Percentiles rank a stretch among this genome's conserved stretches.
Conservation (phyloP, 2,797 vertebrate genomes). For the Tangara arthus region DNA sequence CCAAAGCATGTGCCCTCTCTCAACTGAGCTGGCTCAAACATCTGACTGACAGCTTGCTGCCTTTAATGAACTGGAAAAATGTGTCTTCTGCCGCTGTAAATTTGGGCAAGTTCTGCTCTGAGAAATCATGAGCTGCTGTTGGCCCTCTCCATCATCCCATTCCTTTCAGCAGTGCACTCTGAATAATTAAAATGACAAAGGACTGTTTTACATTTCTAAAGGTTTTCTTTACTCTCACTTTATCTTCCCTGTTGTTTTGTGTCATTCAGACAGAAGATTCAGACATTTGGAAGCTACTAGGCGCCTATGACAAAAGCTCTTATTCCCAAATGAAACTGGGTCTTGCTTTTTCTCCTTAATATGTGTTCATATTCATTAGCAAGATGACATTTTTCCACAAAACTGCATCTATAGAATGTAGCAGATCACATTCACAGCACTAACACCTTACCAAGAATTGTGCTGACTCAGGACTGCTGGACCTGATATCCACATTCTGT, state of each 20-base stretch:
- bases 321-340: background rate
- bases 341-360: background rate
- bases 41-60: constrained; percentile 52
- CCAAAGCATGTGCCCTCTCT: constrained; percentile 38
- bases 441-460: background rate
- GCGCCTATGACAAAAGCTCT: background rate
- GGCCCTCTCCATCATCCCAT: background rate
- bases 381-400: background rate
- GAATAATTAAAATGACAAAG: background rate
- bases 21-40: background rate
- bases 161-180: background rate
- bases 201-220: background rate
- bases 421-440: background rate
- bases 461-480: background rate
- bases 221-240: background rate
- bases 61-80: constrained; percentile 60
- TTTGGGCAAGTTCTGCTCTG: background rate
- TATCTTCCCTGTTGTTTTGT: background rate
- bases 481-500: background rate
- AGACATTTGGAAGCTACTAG: background rate
- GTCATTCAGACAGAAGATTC: background rate
- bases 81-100: background rate
- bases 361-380: background rate
- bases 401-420: background rate
- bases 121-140: background rate